Evolutionary conservation across 2,888 invertebrate species (phyloP).

Genomic region (Oscheius sp.): DNA sequence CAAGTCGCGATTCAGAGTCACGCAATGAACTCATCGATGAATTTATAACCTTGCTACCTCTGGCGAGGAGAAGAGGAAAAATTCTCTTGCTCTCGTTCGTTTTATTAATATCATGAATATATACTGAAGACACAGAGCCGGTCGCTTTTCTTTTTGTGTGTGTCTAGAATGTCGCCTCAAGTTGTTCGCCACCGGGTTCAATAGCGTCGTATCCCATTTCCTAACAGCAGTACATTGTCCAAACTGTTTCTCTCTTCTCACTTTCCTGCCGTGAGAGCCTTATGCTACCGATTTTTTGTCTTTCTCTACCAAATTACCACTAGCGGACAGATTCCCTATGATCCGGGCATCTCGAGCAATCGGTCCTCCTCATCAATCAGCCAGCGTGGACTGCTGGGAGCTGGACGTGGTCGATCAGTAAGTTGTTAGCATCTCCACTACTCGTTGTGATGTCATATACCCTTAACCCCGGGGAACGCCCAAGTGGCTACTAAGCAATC

Average conservation of each 20-base stretch:
- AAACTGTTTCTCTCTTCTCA: constrained; percentile 6
- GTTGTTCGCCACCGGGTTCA: constrained; percentile 36
- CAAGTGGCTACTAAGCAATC: neutral
- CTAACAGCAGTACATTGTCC: constrained; percentile 19
- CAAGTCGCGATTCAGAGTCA: neutral
- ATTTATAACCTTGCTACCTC: constrained; percentile 1
- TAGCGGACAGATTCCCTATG: constrained; percentile 20
- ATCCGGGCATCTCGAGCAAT: constrained; percentile 30
- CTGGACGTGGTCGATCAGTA: constrained; percentile 30
- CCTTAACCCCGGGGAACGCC: neutral
- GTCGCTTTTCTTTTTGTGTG: constrained; percentile 21
- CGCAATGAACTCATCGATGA: constrained; percentile 24
- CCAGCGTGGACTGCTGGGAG: constrained; percentile 33
- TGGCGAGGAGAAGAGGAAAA: no score
- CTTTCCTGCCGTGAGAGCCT: neutral
- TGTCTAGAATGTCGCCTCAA: constrained; percentile 35
- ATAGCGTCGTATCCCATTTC: constrained; percentile 32
- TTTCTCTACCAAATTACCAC: neutral
- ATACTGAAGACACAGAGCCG: no score
- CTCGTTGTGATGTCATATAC: constrained; percentile 22
- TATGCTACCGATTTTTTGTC: constrained; percentile 1
- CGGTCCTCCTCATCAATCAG: constrained; percentile 21
- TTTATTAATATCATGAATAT: no score
- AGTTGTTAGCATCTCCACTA: constrained; percentile 8
- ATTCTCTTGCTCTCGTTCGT: no score